These are phyloP conservation scores for Myotis planiceps DNA, from an alignment of 2,797 vertebrate genomes.

Conservation along the genomic window DNA sequence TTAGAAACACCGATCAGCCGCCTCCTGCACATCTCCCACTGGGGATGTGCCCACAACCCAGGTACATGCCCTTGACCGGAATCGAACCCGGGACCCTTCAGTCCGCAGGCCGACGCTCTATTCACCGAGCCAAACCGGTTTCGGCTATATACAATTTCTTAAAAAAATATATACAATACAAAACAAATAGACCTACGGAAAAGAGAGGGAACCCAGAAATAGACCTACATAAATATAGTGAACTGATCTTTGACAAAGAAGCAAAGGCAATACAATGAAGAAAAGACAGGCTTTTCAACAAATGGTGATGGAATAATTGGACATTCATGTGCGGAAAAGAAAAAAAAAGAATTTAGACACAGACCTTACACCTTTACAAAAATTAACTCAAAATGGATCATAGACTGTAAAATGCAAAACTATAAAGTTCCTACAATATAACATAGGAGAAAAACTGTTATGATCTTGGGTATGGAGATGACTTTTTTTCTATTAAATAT, in stretches of 20 bases:
- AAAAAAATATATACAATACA: not conserved
- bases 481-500: not conserved
- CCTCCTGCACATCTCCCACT: no score
- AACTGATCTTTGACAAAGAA: conserved; percentile 29
- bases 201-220: not conserved
- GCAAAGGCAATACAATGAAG: not conserved
- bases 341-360: not conserved
- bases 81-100: no score
- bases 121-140: no score
- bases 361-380: conserved; percentile 17
- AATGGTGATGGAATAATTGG: not conserved
- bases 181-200: not conserved
- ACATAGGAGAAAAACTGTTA: not conserved
- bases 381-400: not conserved
- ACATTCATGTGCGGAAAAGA: not conserved
- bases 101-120: no score
- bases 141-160: not conserved
- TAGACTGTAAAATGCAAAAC: not conserved
- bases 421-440: not conserved
- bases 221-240: not conserved
- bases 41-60: no score
- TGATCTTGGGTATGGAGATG: not conserved
- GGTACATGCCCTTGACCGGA: no score
- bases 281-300: conserved; percentile 9
- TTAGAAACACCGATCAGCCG: no score